These are phyloP conservation scores for Rhabdomys pumilio DNA, from an alignment of 2,797 vertebrate genomes.

Conservation along the genomic window DNA sequence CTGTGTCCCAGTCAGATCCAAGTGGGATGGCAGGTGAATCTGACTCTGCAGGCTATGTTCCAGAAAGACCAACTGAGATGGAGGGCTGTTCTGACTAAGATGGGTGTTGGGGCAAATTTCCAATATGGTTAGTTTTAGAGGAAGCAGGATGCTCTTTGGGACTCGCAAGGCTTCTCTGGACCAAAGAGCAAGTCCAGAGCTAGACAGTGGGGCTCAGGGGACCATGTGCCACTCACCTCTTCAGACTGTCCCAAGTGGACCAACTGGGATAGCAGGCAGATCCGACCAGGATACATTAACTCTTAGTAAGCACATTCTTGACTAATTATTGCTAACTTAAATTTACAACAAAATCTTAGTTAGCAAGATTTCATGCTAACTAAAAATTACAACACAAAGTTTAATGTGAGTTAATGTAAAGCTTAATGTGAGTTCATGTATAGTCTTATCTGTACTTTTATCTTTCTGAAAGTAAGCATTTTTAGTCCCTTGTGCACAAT, in stretches of 20 bases:
- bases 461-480: constrained; percentile 39
- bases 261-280: not conserved
- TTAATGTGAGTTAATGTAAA: constrained; percentile 18
- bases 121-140: not conserved
- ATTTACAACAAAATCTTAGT: constrained; percentile 24
- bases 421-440: not conserved
- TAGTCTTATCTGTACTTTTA: not conserved
- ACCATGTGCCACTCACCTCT: not conserved
- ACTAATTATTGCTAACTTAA: constrained; percentile 47
- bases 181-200: not conserved
- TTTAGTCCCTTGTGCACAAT: constrained; percentile 1
- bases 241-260: not conserved
- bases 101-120: not conserved
- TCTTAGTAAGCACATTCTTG: not conserved
- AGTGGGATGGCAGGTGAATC: not conserved
- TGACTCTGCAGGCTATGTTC: not conserved
- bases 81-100: not conserved
- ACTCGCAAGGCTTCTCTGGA: not conserved
- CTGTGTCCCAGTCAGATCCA: too few relatives aligned
- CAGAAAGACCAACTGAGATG: not conserved
- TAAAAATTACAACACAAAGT: constrained; percentile 35
- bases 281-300: not conserved
- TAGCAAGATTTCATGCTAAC: not conserved
- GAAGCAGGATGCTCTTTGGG: not conserved
- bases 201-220: not conserved